phyloP scores from a whole-genome alignment of 1,140 invertebrate species.

The Dreissena rostriformis region DNA sequence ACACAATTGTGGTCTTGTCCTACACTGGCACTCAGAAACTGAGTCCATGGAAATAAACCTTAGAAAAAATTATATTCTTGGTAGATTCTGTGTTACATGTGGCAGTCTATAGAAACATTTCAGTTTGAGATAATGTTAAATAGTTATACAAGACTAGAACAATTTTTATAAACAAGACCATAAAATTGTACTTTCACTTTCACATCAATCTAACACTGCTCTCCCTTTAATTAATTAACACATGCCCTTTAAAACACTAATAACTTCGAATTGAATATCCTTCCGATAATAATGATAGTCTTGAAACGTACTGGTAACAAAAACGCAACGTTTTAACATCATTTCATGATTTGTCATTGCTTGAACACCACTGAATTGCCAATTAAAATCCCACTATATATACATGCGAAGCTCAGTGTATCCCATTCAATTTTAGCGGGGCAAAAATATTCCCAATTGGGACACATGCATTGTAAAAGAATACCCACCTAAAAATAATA shows the following conservation, averaged over 20 bases:
- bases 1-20: too few species aligned
- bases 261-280: too few species aligned
- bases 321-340: background rate
- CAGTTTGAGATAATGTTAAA: too few species aligned
- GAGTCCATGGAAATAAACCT: too few species aligned
- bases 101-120: too few species aligned
- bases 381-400: background rate
- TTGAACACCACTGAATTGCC: background rate
- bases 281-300: too few species aligned
- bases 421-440: constrained; percentile 46
- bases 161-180: background rate
- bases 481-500: constrained; percentile 31
- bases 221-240: background rate
- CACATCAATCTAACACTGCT: background rate
- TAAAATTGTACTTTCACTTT: constrained; percentile 41
- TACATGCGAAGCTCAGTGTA: background rate
- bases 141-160: background rate
- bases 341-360: constrained; percentile 28
- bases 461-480: background rate
- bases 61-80: too few species aligned
- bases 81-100: too few species aligned
- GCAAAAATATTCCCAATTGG: constrained; percentile 12
- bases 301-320: background rate
- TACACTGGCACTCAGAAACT: too few species aligned
- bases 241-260: background rate